Conservation (phyloP, 2,797 vertebrate genomes). For the Nyctibius grandis region DNA sequence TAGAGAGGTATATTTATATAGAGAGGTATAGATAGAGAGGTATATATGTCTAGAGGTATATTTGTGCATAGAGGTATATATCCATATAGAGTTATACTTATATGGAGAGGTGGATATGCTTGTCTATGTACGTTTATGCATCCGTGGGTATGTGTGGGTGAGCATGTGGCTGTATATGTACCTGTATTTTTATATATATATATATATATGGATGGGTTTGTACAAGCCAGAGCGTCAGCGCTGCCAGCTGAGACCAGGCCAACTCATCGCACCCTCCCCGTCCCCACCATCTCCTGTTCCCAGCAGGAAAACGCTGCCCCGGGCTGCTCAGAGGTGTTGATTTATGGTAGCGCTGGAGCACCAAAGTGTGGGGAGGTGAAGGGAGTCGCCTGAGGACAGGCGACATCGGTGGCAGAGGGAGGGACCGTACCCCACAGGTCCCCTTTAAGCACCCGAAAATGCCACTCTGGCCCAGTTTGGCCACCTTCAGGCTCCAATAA, state of each 20-base stretch:
- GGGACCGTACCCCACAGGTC: rapidly evolving
- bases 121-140: too few species aligned
- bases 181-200: too few species aligned
- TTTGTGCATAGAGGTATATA: not conserved
- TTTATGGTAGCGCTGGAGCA: not conserved
- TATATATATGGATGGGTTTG: not conserved
- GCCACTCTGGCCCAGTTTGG: not conserved
- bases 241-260: not conserved
- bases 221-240: not conserved
- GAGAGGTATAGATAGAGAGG: not conserved
- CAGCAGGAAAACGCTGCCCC: rapidly evolving
- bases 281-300: not conserved
- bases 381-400: not conserved
- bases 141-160: not conserved
- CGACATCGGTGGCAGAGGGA: not conserved
- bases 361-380: not conserved
- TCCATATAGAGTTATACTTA: not conserved
- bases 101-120: not conserved
- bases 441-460: rapidly evolving
- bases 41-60: too few species aligned
- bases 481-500: not conserved
- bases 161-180: not conserved
- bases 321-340: not conserved
- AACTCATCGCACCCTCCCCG: not conserved
- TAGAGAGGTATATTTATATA: not conserved